Conservation (phyloP, 2,113 vertebrate genomes). For the Cygnus atratus region DNA sequence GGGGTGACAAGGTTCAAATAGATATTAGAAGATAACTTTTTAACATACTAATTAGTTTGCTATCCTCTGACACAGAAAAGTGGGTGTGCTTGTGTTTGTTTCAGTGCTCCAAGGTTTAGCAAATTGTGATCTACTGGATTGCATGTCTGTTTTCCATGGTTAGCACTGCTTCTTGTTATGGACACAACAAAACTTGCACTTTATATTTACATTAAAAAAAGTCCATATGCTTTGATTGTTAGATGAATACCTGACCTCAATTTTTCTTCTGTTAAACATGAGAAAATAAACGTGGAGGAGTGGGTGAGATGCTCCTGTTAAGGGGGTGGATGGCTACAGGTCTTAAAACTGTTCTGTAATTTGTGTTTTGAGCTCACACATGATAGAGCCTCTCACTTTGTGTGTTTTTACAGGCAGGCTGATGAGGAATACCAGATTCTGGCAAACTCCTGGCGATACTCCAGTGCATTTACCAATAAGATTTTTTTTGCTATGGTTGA, state of each 20-base stretch:
- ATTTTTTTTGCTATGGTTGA: conserved; percentile 96
- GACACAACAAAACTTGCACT: background rate
- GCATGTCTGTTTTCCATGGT: background rate
- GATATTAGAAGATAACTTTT: background rate
- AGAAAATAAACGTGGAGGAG: accelerated
- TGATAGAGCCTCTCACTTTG: background rate
- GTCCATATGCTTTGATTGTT: background rate
- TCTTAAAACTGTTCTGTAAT: background rate
- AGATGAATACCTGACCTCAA: background rate
- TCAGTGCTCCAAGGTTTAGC: background rate
- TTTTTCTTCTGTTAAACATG: background rate
- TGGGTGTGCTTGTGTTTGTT: background rate
- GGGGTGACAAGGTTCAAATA: background rate
- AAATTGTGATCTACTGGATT: background rate
- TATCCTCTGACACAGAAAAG: background rate
- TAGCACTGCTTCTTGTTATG: background rate
- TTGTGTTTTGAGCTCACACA: accelerated
- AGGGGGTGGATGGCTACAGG: background rate
- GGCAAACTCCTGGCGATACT: conserved; percentile 97
- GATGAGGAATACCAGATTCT: conserved; percentile 97
- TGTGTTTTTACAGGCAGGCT: conserved; percentile 84
- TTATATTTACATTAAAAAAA: background rate
- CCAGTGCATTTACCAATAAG: conserved; percentile 93
- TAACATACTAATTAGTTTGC: background rate
- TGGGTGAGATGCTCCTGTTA: accelerated